Evolutionary conservation across 1,140 invertebrate genomes (phyloP).

Genomic region (Ceratitis capitata): DNA sequence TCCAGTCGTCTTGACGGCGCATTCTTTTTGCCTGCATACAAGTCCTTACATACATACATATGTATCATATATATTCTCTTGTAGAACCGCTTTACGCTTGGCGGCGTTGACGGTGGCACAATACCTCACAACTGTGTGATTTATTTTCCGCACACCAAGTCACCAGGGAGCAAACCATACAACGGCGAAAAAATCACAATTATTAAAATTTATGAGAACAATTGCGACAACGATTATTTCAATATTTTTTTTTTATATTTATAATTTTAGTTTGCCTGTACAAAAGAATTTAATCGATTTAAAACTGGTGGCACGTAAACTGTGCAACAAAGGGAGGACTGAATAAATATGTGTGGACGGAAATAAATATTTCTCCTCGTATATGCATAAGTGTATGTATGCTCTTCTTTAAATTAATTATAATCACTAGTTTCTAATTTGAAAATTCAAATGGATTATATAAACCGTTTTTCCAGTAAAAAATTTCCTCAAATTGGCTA

Average conservation of each 20-base stretch:
- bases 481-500: no score
- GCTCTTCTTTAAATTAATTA: no score
- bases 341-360: no score
- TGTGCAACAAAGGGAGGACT: no score
- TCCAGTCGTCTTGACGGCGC: background rate
- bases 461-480: no score
- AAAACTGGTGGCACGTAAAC: conserved; percentile 8
- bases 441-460: no score
- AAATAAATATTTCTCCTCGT: no score
- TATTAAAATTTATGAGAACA: conserved; percentile 32
- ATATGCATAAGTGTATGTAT: no score
- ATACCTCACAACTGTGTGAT: conserved; percentile 16
- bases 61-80: background rate
- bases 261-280: background rate
- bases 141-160: conserved; percentile 14
- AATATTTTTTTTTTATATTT: background rate
- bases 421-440: no score
- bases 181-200: conserved; percentile 11
- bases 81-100: background rate
- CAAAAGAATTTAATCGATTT: conserved; percentile 14
- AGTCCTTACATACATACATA: background rate
- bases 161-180: background rate
- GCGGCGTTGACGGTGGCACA: conserved; percentile 29
- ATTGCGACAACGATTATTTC: conserved; percentile 16
- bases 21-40: background rate